Percentiles rank a stretch among this genome's conserved stretches.
These are phyloP conservation scores for Alviniconcha strummeri DNA, from an alignment of 2,888 invertebrate genomes.

Conservation along the genomic window DNA sequence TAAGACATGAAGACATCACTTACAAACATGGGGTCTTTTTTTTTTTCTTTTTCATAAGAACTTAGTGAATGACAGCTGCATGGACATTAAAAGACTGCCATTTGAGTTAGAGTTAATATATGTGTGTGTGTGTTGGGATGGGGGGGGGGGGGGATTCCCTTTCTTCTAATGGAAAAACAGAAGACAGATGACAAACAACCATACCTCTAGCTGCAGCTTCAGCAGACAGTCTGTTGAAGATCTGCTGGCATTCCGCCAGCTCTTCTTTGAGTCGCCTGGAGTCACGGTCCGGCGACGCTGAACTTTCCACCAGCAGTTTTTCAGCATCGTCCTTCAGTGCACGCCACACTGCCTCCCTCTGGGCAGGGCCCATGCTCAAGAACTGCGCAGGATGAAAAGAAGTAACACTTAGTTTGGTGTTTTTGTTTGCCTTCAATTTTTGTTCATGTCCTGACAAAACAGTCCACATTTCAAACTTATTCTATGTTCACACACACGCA, in stretches of 20 bases:
- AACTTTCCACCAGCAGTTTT: conserved; percentile 93
- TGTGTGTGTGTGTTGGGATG: no score
- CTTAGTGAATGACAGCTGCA: no score
- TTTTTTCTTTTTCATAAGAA: no score
- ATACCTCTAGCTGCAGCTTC: conserved; percentile 78
- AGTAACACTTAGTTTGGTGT: not conserved
- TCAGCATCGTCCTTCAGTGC: conserved; percentile 98
- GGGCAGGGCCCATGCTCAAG: conserved; percentile 95
- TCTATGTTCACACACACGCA: no score
- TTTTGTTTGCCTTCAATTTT: not conserved
- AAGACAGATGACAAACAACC: not conserved
- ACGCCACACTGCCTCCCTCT: conserved; percentile 89
- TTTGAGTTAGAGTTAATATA: no score
- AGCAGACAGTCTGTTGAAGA: conserved; percentile 94
- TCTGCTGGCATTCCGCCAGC: conserved; percentile 94
- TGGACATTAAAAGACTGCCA: no score
- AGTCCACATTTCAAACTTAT: not conserved
- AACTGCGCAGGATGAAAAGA: conserved; percentile 78
- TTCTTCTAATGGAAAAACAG: no score
- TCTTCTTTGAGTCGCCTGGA: conserved; percentile 89
- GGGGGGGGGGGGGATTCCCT: no score
- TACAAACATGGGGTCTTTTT: no score
- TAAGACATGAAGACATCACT: no score
- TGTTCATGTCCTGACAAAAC: not conserved
- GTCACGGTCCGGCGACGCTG: conserved; percentile 85